Base-by-base conservation (phyloP, 2,888 invertebrate species). In the Protophormia terraenovae region DNA sequence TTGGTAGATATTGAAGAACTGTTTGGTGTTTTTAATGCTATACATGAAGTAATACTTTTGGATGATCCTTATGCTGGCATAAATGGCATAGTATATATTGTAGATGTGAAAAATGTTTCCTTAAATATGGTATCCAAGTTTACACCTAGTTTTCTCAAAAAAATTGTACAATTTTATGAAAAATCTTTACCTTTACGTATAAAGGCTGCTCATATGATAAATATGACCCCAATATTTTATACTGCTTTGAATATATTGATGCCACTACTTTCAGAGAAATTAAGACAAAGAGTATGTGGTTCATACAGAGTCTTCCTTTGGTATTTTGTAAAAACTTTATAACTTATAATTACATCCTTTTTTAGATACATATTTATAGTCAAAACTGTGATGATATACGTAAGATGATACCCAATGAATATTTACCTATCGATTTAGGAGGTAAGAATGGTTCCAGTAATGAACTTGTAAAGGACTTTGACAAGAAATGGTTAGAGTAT, bases 381-480 rank as follows among this genome's bases (percentile, higher is more conserved):
- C 93, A 93, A 87, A 90, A 94, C 92, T 94, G 78, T 94, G 89
- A 91, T 5, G 66, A 77, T 0, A 81, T 91, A 16, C 88, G 87
- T 45, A 91, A 94, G 86, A 89, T 93, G 62, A 92, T 96, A 47
- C 95, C 95, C 0, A 93, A 93, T 88, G 92, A 94, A 29, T 92
- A 94, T 79, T 90, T 96, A 38, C 96, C 96, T 0, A 91, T 90
- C 3, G 95, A 95, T 88, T 95, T 95, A 86, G 96, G 95, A 3
- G 96, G 96, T 0, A 87, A 89, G 24, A 90, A 93, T 60, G 89
- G 89, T 5, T 88, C 87, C 0, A 73, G 87, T 93, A 76, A 83
- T 4, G 53, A 88, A 86, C 19, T 62, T 88, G 1, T 87, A 12
- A 86, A 32, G 62, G 88, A 0, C 88, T 89, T 88, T 88, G 90